These are phyloP conservation scores for Dryomyza anilis DNA, from an alignment of 2,888 invertebrate genomes.

Conservation along the genomic window DNA sequence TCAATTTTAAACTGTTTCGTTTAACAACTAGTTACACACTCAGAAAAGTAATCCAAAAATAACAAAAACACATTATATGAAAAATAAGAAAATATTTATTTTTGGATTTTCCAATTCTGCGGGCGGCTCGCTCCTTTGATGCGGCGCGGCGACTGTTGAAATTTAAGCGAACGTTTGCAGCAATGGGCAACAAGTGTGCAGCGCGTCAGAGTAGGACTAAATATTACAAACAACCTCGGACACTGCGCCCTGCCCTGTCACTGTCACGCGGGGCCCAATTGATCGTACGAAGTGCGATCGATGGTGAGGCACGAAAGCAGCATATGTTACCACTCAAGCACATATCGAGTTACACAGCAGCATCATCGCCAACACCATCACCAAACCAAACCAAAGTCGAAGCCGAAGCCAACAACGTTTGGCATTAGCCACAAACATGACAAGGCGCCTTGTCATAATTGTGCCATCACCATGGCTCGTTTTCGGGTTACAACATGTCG, in stretches of 20 bases:
- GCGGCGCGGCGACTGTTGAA: conserved; percentile 1
- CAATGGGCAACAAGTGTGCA: conserved; percentile 3
- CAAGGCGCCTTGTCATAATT: conserved; percentile 22
- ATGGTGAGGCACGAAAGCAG: not conserved
- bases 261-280: not conserved
- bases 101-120: conserved; percentile 6
- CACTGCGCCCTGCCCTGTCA: conserved; percentile 4
- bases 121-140: conserved; percentile 14
- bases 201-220: conserved; percentile 5
- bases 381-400: not conserved
- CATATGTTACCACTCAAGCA: conserved; percentile 13
- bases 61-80: not conserved
- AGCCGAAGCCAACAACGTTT: conserved; percentile 15
- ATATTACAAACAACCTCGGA: conserved; percentile 12
- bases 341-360: conserved; percentile 12
- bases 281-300: conserved; percentile 13
- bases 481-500: not conserved
- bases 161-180: no score
- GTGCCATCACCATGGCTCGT: conserved; percentile 9
- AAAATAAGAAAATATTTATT: not conserved
- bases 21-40: not conserved
- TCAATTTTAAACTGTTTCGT: no score
- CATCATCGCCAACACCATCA: not conserved
- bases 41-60: not conserved
- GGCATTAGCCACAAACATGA: conserved; percentile 24